Evolutionary conservation across 2,113 vertebrate genomes (phyloP).

Genomic region (Chinchilla lanigera): DNA sequence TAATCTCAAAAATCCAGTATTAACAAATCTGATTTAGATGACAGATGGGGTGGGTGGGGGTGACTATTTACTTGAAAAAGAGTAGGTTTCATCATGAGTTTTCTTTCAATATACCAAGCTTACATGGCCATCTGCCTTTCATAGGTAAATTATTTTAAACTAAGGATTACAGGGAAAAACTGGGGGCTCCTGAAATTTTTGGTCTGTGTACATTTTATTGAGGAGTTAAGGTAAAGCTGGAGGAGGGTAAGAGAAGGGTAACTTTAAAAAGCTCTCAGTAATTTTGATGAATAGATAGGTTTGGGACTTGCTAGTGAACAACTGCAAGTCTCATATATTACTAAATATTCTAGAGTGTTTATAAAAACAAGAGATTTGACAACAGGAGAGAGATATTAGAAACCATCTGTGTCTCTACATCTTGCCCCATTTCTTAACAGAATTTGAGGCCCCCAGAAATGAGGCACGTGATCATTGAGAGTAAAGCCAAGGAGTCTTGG

Average conservation of each 20-base stretch:
- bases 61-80: not conserved
- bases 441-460: not conserved
- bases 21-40: slow-evolving; percentile 3
- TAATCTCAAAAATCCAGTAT: not conserved
- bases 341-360: not conserved
- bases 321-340: not conserved
- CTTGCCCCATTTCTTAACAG: not conserved
- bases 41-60: not conserved
- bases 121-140: not conserved
- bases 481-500: not conserved
- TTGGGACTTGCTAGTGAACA: not conserved
- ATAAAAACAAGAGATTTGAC: not conserved
- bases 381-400: not conserved
- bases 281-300: not conserved
- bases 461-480: not conserved
- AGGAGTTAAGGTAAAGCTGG: not conserved
- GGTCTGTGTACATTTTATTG: not conserved
- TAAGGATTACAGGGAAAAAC: not conserved
- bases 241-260: not conserved
- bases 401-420: not conserved
- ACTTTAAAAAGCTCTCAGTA: not conserved
- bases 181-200: not conserved
- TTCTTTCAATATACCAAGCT: not conserved
- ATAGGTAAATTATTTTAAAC: not conserved
- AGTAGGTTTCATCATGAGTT: not conserved